Percentiles rank a stretch among this genome's conserved stretches.
Conservation (phyloP, 2,797 vertebrate genomes). For the Periparus ater region DNA sequence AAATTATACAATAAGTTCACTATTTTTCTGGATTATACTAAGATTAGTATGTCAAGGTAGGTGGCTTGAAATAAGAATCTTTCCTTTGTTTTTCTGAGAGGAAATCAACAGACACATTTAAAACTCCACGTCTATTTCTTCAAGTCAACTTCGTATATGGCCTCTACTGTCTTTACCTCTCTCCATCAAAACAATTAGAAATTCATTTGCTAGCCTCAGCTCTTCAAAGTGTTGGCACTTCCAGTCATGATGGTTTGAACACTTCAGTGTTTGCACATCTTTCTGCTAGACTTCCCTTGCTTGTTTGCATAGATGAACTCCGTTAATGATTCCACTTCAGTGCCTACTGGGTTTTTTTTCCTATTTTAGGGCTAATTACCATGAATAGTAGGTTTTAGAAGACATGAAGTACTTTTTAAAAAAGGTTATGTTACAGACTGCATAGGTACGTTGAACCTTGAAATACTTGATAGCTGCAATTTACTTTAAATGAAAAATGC, state of each 20-base stretch:
- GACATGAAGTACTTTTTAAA: background rate
- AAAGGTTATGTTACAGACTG: background rate
- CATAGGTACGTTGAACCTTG: background rate
- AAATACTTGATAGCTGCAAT: background rate
- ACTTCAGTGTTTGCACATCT: background rate
- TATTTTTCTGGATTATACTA: background rate
- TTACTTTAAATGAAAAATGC: background rate
- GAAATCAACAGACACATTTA: background rate
- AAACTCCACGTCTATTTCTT: background rate
- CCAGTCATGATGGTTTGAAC: background rate
- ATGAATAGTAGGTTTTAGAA: background rate
- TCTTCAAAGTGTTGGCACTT: background rate
- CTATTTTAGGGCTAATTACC: background rate
- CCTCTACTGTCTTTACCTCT: background rate
- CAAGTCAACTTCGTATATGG: background rate
- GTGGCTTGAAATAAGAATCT: background rate
- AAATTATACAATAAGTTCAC: background rate
- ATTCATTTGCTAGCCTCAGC: background rate
- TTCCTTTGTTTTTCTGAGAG: background rate
- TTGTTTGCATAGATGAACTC: background rate
- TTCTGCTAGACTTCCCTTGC: background rate
- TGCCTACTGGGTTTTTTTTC: background rate
- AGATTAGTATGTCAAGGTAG: background rate
- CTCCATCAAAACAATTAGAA: background rate
- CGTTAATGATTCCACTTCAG: background rate